Evolutionary conservation across 2,797 vertebrate genomes (phyloP), one percentile per base, ranked within the genome.

Genomic region (Paguma larvata): DNA sequence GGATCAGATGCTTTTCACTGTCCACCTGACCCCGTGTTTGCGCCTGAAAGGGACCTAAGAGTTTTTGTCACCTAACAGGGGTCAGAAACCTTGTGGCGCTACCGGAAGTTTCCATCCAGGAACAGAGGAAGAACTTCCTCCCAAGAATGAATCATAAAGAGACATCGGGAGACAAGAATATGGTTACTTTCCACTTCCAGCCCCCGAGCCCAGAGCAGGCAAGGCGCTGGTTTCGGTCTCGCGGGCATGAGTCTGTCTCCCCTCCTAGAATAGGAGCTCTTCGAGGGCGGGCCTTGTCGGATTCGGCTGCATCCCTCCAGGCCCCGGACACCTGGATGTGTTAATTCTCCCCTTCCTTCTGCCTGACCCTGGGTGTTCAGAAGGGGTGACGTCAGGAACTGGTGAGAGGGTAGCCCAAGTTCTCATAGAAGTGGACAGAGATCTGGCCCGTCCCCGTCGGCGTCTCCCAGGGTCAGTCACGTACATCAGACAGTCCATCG

Each of bases 61-160:
- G 11, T 15, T 83, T 73, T 30, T 25, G n/a, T 68, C 80, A 48
- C 30, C 48, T 23, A 3, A 4, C 16, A 15, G 46, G 30, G 51
- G 27, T n/a, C 38, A 34, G 90, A 32, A 53, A 30, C 4, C 13
- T 0, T 44, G 12, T 14, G 41, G 44, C 68, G 56, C 19, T 18
- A 32, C 30, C 38, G 0, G 70, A 2, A 23, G 30, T 41, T 56
- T 70, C 32, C 14, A 18, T 32, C 73, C 14, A 6, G 87, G 7
- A 6, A 11, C 0, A 4, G n/a, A 21, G 48, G 38, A 5, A 53
- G 25, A 34, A 12, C 12, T 13, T 18, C 32, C 30, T 85, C 46
- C 41, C 7, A 5, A 1, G 27, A 46, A 23, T 0, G 5, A 18
- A 25, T n/a, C 1, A 0, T 19, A 19, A 79, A 30, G 23, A 67